These are phyloP conservation scores for Periophthalmus magnuspinnatus DNA, from an alignment of 2,797 vertebrate genomes.

Conservation along the genomic window DNA sequence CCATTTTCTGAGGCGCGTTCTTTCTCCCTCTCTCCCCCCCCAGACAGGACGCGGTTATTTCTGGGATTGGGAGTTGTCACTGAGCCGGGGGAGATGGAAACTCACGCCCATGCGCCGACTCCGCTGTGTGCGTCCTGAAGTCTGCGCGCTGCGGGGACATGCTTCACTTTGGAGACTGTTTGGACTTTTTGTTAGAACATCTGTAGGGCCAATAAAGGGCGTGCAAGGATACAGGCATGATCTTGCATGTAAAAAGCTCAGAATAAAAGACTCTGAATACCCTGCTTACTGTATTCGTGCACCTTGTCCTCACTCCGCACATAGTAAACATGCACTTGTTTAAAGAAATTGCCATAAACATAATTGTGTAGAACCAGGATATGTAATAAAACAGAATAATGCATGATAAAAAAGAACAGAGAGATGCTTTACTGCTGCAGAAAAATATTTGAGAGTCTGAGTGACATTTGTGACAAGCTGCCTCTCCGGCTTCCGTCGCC, in stretches of 20 bases:
- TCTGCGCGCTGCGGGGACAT: not conserved
- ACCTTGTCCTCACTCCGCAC: no score
- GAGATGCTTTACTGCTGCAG: no score
- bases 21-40: no score
- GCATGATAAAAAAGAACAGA: no score
- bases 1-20: conserved; percentile 58
- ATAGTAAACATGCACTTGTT: no score
- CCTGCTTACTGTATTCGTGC: no score
- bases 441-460: no score
- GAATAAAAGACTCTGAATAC: no score
- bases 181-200: not conserved
- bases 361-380: no score
- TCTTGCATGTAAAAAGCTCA: no score
- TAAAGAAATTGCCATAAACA: no score
- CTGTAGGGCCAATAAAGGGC: not conserved
- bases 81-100: conserved; percentile 36
- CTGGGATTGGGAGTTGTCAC: conserved; percentile 56
- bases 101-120: conserved; percentile 58
- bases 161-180: not conserved
- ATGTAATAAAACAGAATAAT: no score
- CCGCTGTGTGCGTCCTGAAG: not conserved
- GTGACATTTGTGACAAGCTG: not conserved
- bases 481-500: conserved; percentile 66
- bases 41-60: conserved; percentile 62
- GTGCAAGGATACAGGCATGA: not conserved